Conservation (phyloP, 2,888 invertebrate genomes). For the Argyresthia albistria region DNA sequence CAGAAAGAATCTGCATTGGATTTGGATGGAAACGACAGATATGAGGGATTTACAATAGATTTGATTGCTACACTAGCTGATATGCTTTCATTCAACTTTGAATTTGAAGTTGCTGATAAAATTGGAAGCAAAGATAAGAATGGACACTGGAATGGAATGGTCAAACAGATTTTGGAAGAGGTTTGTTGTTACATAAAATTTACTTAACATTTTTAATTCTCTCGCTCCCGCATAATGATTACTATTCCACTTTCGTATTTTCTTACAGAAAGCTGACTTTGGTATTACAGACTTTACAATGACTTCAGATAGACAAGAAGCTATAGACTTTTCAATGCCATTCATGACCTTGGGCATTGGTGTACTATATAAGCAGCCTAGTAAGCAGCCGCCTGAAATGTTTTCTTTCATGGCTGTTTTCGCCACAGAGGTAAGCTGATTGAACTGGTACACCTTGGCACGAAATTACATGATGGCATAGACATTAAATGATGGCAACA, state of each 20-base stretch:
- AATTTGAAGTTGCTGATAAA: slow-evolving; percentile 78
- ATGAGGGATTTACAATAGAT: slow-evolving; percentile 91
- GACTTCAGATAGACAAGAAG: slow-evolving; percentile 87
- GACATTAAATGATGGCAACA: too few relatives aligned
- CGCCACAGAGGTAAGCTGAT: slow-evolving; percentile 72
- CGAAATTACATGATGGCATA: too few relatives aligned
- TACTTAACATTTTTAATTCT: background rate
- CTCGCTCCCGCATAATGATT: background rate
- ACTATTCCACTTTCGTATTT: slow-evolving; percentile 4
- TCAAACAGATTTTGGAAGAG: slow-evolving; percentile 75
- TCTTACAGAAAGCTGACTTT: slow-evolving; percentile 85
- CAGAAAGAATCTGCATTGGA: slow-evolving; percentile 74
- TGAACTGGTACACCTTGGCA: too few relatives aligned
- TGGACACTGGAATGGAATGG: slow-evolving; percentile 80
- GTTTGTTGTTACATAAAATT: slow-evolving; percentile 47
- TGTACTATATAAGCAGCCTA: slow-evolving; percentile 90
- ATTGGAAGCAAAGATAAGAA: slow-evolving; percentile 73
- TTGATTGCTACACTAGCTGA: slow-evolving; percentile 83
- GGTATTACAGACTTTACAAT: slow-evolving; percentile 93
- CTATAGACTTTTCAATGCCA: slow-evolving; percentile 96
- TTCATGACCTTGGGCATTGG: slow-evolving; percentile 95
- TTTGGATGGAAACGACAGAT: slow-evolving; percentile 85
- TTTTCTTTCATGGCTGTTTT: slow-evolving; percentile 96
- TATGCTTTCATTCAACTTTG: slow-evolving; percentile 84
- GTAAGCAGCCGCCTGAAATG: slow-evolving; percentile 87